Percentiles rank a stretch among this genome's conserved stretches.
Evolutionary conservation across 2,797 vertebrate genomes (phyloP).

Genomic region (Lerista edwardsae): DNA sequence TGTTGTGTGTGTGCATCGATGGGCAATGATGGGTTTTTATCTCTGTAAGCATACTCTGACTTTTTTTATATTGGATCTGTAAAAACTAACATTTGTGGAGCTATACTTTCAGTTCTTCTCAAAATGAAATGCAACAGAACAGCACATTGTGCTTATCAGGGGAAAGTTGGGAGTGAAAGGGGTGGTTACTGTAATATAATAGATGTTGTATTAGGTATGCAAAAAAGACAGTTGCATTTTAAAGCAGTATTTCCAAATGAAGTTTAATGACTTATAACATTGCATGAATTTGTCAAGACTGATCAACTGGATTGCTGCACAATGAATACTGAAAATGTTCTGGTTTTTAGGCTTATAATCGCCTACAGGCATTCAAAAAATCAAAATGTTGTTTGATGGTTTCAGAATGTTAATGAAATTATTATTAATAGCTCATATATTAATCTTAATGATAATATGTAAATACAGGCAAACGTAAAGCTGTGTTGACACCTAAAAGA

Average conservation of each 20-base stretch:
- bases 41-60: not conserved
- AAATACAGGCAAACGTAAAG: slow-evolving; percentile 66
- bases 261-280: slow-evolving; percentile 72
- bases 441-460: slow-evolving; percentile 76
- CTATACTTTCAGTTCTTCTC: slow-evolving; percentile 11
- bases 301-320: slow-evolving; percentile 66
- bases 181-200: slow-evolving; percentile 31
- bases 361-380: slow-evolving; percentile 71
- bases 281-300: slow-evolving; percentile 74
- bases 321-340: slow-evolving; percentile 71
- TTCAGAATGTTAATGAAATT: slow-evolving; percentile 76
- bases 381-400: slow-evolving; percentile 76
- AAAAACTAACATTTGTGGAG: slow-evolving; percentile 46
- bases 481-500: slow-evolving; percentile 58
- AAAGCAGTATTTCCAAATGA: slow-evolving; percentile 68
- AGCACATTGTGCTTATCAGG: slow-evolving; percentile 8
- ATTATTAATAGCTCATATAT: slow-evolving; percentile 75
- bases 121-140: slow-evolving; percentile 34
- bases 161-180: slow-evolving; percentile 11
- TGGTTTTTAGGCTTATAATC: slow-evolving; percentile 68
- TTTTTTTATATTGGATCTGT: slow-evolving; percentile 2
- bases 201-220: slow-evolving; percentile 45
- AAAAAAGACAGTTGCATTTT: slow-evolving; percentile 57
- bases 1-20: too few relatives aligned
- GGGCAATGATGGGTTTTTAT: too few relatives aligned